Conservation (phyloP, 2,888 invertebrate species). For the Andrena chrysosceles region DNA sequence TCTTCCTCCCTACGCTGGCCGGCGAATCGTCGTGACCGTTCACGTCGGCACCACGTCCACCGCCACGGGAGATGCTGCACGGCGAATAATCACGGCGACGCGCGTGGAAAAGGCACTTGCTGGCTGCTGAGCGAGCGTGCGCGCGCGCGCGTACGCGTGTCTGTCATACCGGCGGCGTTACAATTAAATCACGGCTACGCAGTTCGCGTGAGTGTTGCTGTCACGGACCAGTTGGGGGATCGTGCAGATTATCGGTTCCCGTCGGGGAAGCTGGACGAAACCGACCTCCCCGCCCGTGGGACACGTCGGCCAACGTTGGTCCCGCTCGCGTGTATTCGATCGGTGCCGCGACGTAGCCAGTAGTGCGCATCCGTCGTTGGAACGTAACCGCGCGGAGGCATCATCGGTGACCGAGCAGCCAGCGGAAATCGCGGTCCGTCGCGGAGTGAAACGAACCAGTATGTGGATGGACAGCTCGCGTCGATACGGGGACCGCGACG, state of each 20-base stretch:
- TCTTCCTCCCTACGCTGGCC: constrained; percentile 58
- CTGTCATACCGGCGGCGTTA: constrained; percentile 51
- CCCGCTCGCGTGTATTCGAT: neutral
- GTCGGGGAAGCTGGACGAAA: constrained; percentile 39
- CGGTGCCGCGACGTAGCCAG: neutral
- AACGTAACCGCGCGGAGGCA: constrained; percentile 10
- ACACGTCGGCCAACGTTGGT: constrained; percentile 13
- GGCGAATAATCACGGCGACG: constrained; percentile 62
- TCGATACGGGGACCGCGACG: constrained; percentile 27
- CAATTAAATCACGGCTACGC: constrained; percentile 62
- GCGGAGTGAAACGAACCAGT: constrained; percentile 36
- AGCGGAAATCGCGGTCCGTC: constrained; percentile 33
- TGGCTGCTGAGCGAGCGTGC: constrained; percentile 48
- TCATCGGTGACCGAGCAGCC: neutral
- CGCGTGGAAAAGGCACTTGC: constrained; percentile 62
- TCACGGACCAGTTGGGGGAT: constrained; percentile 28
- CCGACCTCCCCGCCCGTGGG: constrained; percentile 15
- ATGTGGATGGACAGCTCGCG: constrained; percentile 61
- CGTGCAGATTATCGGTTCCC: constrained; percentile 50
- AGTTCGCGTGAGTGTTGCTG: constrained; percentile 63
- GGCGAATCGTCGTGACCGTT: constrained; percentile 51
- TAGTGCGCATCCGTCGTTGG: constrained; percentile 22
- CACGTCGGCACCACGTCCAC: constrained; percentile 55
- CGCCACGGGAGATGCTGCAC: constrained; percentile 56
- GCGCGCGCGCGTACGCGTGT: constrained; percentile 55